A percentile compares a stretch with the other conserved stretches of the same genome.
These are phyloP conservation scores for Phrynocephalus guinanensis DNA, from an alignment of 2,797 vertebrate genomes.

Conservation along the genomic window DNA sequence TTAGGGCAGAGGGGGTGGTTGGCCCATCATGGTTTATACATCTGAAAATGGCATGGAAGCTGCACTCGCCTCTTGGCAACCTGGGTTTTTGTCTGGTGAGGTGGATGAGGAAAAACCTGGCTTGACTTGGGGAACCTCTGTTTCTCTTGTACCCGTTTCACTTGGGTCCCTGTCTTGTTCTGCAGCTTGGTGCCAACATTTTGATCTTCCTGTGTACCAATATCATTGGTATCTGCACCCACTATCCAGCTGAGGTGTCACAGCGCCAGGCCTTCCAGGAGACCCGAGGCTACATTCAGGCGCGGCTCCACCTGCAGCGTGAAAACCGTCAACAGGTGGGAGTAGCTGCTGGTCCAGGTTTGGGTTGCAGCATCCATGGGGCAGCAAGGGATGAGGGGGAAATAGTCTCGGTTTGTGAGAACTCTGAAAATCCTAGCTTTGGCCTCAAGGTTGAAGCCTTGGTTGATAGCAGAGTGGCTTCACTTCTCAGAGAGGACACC, in stretches of 20 bases:
- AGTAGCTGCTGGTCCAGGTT: neutral
- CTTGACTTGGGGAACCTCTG: neutral
- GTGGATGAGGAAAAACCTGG: neutral
- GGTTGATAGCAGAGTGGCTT: neutral
- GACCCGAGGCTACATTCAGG: slow-evolving; percentile 96
- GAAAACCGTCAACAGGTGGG: slow-evolving; percentile 96
- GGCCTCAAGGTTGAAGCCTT: neutral
- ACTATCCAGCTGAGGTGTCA: slow-evolving; percentile 96
- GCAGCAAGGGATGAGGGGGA: neutral
- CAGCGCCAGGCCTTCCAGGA: slow-evolving; percentile 98
- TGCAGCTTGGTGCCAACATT: slow-evolving; percentile 89
- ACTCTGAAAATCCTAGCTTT: neutral
- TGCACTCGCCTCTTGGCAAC: neutral
- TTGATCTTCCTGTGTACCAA: slow-evolving; percentile 95
- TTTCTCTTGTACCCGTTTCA: neutral
- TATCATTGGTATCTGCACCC: slow-evolving; percentile 94
- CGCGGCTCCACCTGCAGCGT: slow-evolving; percentile 91
- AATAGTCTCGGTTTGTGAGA: neutral
- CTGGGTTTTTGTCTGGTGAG: neutral
- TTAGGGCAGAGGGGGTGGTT: neutral
- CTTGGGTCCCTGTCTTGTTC: neutral
- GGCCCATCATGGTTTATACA: neutral
- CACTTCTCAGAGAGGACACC: too few relatives aligned
- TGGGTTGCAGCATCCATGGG: neutral
- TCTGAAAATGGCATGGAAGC: neutral